Evolutionary conservation across 2,797 vertebrate species (phyloP), one percentile per base, ranked within the genome.

Genomic region (Lagocephalus sceleratus): DNA sequence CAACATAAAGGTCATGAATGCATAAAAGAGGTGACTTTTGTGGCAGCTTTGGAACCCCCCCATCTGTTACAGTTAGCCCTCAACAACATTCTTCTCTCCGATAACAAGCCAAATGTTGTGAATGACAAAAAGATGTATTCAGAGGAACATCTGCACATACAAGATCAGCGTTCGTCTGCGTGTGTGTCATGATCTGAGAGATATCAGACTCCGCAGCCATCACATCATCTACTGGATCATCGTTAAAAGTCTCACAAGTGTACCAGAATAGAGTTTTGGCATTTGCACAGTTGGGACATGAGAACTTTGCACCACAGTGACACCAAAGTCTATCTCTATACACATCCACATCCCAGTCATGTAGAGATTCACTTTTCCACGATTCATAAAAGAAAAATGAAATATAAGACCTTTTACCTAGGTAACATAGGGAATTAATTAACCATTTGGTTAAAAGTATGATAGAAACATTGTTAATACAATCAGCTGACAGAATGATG

Each of bases 201-300:
- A 54, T 1, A 54, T 70, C 55, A 43, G 52, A 44, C 11, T 57
- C 12, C 1, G 49, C 23, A 0, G 66, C 39, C 1, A 6, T 6
- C 5, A 46, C 73, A 42, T 69, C 75, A 42, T 69, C 75, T 19
- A 74, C 53, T 54, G 65, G 47, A 66, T 76, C 16, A 21, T 6
- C 42, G 47, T 79, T 78, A 23, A 81, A 74, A 43, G 77, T 78
- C 20, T 62, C 51, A 35, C 66, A 90, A 19, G 91, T 67, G 23
- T 87, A 88, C 75, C 83, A 19, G 79, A 49, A 19, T 78, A 90
- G 0, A 69, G 66, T 6, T 52, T 73, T 2, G 88, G 85, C n/a
- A n/a, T n/a, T n/a, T n/a, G n/a, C n/a, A n/a, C n/a, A n/a, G n/a
- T n/a, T n/a, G n/a, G n/a, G n/a, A n/a, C n/a, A n/a, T n/a, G n/a